Conservation (phyloP, 2,797 vertebrate genomes). For the Sarcophilus harrisii region DNA sequence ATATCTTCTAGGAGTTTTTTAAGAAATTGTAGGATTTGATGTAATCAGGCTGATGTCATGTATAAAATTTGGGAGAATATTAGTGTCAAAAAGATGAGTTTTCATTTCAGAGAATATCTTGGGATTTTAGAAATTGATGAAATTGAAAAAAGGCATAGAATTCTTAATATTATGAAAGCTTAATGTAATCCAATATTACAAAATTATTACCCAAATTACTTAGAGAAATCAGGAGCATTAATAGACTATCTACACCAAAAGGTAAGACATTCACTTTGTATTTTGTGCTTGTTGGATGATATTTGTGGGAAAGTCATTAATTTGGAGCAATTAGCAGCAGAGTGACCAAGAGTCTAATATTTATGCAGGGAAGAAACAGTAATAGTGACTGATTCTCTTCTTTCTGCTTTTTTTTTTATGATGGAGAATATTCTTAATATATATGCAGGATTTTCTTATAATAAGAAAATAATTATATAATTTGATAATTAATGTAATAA, state of each 20-base stretch:
- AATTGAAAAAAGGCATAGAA: neutral
- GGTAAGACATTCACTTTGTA: neutral
- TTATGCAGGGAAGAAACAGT: neutral
- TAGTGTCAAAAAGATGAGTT: neutral
- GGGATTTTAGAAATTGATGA: neutral
- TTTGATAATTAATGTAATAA: neutral
- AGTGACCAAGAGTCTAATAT: neutral
- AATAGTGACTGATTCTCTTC: neutral
- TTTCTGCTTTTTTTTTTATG: neutral
- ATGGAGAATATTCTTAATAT: neutral
- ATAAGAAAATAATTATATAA: neutral
- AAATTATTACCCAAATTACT: neutral
- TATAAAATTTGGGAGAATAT: neutral
- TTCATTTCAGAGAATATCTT: neutral
- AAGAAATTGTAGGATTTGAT: neutral
- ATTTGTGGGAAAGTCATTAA: neutral
- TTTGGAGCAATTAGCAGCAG: neutral
- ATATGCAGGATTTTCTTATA: neutral
- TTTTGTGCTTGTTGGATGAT: neutral
- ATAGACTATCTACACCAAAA: neutral
- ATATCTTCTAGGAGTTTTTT: neutral
- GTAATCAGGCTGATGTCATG: neutral
- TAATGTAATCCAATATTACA: neutral
- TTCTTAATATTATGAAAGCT: neutral
- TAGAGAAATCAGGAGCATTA: neutral